Evolutionary conservation across 2,888 invertebrate species (phyloP).

Genomic region (Perizoma flavofasciatum): DNA sequence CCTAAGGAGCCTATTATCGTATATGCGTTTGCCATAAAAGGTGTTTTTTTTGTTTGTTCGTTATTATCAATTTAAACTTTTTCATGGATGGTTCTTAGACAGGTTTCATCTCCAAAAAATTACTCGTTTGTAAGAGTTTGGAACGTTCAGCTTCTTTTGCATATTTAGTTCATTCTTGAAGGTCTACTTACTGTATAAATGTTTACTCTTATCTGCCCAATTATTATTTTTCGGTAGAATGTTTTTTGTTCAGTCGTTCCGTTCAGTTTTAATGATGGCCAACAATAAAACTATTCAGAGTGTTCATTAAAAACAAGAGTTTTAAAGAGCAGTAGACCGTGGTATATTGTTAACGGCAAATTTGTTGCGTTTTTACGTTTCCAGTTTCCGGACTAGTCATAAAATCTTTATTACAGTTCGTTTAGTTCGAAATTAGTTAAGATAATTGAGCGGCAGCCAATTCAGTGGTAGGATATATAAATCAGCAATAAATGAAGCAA

Average conservation of each 20-base stretch:
- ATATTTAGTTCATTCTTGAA: too few relatives aligned
- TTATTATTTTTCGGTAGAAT: slow-evolving; percentile 3
- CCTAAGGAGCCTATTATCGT: too few relatives aligned
- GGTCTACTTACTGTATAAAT: too few relatives aligned
- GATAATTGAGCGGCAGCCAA: slow-evolving; percentile 32
- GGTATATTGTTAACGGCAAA: slow-evolving; percentile 34
- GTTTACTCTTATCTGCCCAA: not conserved
- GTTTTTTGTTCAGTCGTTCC: slow-evolving; percentile 2
- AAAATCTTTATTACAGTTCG: slow-evolving; percentile 41
- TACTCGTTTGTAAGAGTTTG: too few relatives aligned
- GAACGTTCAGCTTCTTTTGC: too few relatives aligned
- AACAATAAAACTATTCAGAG: slow-evolving; percentile 62
- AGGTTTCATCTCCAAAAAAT: too few relatives aligned
- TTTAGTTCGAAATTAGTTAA: slow-evolving; percentile 37
- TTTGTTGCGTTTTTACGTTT: slow-evolving; percentile 32
- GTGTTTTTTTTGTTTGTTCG: too few relatives aligned
- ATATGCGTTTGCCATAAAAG: too few relatives aligned
- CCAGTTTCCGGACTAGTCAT: slow-evolving; percentile 39
- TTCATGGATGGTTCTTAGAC: too few relatives aligned
- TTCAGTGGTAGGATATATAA: slow-evolving; percentile 35
- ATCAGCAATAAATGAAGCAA: slow-evolving; percentile 21
- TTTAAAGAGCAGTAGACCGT: slow-evolving; percentile 24
- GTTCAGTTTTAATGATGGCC: slow-evolving; percentile 42
- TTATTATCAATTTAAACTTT: too few relatives aligned
- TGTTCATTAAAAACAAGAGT: slow-evolving; percentile 46